Conservation (phyloP, 2,888 invertebrate genomes). For the Dolomedes plantarius region DNA sequence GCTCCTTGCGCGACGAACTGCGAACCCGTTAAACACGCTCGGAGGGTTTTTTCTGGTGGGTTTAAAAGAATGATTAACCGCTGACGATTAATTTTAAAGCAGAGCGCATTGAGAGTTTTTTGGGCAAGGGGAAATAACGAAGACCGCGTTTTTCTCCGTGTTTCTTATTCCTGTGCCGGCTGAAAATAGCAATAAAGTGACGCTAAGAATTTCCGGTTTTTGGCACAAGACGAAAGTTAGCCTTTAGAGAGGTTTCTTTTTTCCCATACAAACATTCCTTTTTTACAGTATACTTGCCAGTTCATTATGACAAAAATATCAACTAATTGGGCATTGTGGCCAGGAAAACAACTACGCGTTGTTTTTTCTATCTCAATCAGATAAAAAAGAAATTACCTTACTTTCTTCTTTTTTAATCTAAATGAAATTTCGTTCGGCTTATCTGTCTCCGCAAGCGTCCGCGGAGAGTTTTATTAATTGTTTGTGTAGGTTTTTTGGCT, state of each 20-base stretch:
- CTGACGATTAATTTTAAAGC: constrained; percentile 59
- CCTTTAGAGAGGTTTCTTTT: constrained; percentile 34
- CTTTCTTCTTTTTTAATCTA: constrained; percentile 36
- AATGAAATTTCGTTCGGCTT: constrained; percentile 56
- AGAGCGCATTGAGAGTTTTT: constrained; percentile 38
- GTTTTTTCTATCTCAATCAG: constrained; percentile 57
- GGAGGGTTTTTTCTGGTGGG: constrained; percentile 8
- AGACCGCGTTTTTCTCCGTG: constrained; percentile 15
- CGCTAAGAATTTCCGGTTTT: constrained; percentile 64
- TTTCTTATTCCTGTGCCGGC: constrained; percentile 27
- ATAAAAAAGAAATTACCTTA: constrained; percentile 55
- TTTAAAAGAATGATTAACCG: constrained; percentile 64
- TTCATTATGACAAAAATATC: constrained; percentile 68
- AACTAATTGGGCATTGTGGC: constrained; percentile 68
- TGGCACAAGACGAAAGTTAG: constrained; percentile 61
- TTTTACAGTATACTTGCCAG: constrained; percentile 53
- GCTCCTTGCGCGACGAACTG: constrained; percentile 19
- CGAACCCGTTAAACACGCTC: constrained; percentile 34
- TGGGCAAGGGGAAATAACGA: background rate
- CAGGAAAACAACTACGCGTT: constrained; percentile 51
- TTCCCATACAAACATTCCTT: constrained; percentile 42
- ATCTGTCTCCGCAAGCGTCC: constrained; percentile 41
- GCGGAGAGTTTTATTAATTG: constrained; percentile 62
- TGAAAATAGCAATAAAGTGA: constrained; percentile 68
- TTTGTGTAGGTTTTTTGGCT: constrained; percentile 38